These are phyloP conservation scores for Erpornis zantholeuca DNA, from an alignment of 2,113 vertebrate species.

Conservation along the genomic window DNA sequence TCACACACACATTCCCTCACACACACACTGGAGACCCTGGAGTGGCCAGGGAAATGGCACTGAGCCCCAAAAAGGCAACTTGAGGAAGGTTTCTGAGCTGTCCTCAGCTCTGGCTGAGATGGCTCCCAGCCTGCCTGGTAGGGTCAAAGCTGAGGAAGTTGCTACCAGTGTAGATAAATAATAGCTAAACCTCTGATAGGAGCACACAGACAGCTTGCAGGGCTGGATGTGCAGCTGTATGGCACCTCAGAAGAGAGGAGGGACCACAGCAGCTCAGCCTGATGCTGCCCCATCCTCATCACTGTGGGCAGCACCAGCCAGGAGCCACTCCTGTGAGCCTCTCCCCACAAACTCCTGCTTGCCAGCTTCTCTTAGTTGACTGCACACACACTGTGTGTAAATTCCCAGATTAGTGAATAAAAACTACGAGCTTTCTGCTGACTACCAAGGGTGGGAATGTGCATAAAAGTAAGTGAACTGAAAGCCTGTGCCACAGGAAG, in stretches of 20 bases:
- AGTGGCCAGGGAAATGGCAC: neutral
- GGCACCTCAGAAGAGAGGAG: neutral
- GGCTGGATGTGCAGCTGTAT: neutral
- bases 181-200: neutral
- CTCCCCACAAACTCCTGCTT: neutral
- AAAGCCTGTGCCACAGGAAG: neutral
- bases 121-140: neutral
- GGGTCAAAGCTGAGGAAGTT: neutral
- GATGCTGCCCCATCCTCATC: accelerated
- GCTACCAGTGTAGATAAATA: neutral
- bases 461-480: neutral
- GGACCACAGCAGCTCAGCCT: neutral
- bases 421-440: neutral
- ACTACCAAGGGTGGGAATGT: neutral
- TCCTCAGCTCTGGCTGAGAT: neutral
- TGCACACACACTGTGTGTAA: neutral
- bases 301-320: neutral
- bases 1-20: neutral
- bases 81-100: neutral
- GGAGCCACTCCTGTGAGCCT: neutral
- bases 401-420: neutral
- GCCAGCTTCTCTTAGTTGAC: neutral
- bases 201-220: neutral
- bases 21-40: neutral
- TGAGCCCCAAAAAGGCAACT: neutral